Base-by-base conservation (phyloP, 2,888 invertebrate species). In the Drosophila hawaiiensis region DNA sequence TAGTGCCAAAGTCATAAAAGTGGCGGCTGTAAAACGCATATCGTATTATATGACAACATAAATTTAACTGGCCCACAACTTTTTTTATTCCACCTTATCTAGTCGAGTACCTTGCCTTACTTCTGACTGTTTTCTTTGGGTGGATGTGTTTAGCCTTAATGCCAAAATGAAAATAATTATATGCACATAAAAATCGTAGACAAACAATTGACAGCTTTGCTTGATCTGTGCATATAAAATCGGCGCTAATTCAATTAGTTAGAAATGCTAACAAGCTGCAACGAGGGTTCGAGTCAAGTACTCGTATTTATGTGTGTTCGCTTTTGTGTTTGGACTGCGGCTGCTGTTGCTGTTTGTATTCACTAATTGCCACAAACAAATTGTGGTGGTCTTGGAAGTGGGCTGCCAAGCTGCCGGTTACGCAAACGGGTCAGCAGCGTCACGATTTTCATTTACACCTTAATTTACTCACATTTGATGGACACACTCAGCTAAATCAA, bases 211-310 rank as follows among this genome's bases (percentile, higher is more conserved):
- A 39, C 28, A 12, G n/a, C 35, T 35, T 50, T 61, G 29, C 22
- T 58, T 73, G 59, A 37, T 29, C 43, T 56, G 52, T 64, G 73
- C 74, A 69, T 41, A 73, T 58, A 62, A 67, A 80, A 72, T 65
- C 56, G 82, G 70, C 68, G 88, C 77, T 88, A 88, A 90, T 88
- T 88, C 82, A 88, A 85, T 90, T 90, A 81, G 80, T 64, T 69
- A 61, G 82, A 80, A 65, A 78, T 77, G 75, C 68, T 81, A 83
- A 75, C 64, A 67, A 70, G 59, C 52, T 56, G 64, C 70, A 78
- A 71, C 47, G 56, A 58, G 64, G 25, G 62, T 56, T 58, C 55
- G 50, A 70, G 68, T 61, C 47, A 47, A 58, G 73, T 70, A 70
- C 52, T 63, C 39, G 67, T 55, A 53, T 58, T 68, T 54, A 65